A percentile compares a stretch with the other conserved stretches of the same genome.
These are phyloP conservation scores for Mormyrus iriodes DNA, from an alignment of 2,113 vertebrate species.

Conservation along the genomic window DNA sequence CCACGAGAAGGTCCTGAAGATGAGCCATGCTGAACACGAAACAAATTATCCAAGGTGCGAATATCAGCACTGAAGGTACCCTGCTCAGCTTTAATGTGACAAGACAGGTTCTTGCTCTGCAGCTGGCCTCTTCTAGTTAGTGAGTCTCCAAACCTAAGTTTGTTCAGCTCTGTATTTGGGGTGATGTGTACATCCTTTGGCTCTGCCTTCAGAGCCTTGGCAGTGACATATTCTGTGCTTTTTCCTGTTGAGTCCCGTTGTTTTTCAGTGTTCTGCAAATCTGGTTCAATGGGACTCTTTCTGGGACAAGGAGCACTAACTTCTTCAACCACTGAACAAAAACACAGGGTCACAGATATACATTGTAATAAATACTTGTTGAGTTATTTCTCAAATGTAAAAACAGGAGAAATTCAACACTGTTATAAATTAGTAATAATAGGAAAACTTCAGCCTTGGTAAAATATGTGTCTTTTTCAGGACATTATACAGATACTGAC, in stretches of 20 bases:
- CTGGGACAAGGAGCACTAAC: neutral
- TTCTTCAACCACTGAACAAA: neutral
- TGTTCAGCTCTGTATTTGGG: neutral
- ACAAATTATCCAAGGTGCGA: neutral
- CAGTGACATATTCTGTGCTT: neutral
- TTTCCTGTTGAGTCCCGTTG: neutral
- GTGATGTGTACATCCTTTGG: neutral
- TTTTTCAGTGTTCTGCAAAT: neutral
- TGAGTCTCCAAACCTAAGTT: neutral
- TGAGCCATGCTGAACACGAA: neutral
- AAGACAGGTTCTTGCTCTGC: neutral
- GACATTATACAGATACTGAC: neutral
- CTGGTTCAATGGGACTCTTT: neutral
- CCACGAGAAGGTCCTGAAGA: neutral
- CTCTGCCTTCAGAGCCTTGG: neutral
- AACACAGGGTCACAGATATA: neutral
- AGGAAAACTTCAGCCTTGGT: neutral
- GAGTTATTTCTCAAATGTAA: neutral
- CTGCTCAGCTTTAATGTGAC: slow-evolving; percentile 7
- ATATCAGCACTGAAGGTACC: neutral
- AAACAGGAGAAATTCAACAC: neutral
- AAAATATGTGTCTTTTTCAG: neutral
- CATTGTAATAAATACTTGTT: neutral
- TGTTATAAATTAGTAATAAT: neutral
- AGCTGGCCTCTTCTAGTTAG: neutral